Percentiles rank a stretch among this genome's conserved stretches.
Evolutionary conservation across 2,888 invertebrate genomes (phyloP).

Genomic region (Leptinotarsa tumamoca): DNA sequence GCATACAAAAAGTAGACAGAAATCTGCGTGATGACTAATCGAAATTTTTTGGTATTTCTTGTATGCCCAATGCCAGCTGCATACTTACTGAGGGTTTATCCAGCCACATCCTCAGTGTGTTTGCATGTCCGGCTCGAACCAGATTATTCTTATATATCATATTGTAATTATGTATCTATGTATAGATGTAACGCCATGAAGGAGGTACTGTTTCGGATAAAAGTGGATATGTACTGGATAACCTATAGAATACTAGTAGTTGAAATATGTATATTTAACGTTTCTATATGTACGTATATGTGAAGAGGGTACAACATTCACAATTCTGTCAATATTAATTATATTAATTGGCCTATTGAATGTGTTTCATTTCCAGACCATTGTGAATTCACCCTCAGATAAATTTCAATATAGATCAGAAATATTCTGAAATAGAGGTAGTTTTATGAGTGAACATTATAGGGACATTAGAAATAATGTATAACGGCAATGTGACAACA

Average conservation of each 20-base stretch:
- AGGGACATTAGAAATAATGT: too few relatives aligned
- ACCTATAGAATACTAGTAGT: conserved; percentile 38
- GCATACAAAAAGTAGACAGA: conserved; percentile 1
- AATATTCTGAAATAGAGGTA: too few relatives aligned
- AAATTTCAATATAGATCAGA: too few relatives aligned
- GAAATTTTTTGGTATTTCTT: not conserved
- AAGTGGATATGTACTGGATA: not conserved
- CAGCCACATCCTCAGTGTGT: conserved; percentile 81
- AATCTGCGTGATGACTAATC: not conserved
- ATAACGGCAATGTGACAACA: too few relatives aligned
- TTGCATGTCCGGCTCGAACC: conserved; percentile 60
- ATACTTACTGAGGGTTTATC: conserved; percentile 77
- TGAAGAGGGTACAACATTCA: conserved; percentile 67
- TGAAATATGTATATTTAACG: conserved; percentile 49
- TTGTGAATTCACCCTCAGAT: too few relatives aligned
- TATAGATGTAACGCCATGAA: conserved; percentile 59
- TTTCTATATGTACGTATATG: conserved; percentile 60
- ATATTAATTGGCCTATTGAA: conserved; percentile 67
- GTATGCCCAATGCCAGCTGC: conserved; percentile 64
- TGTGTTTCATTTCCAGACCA: conserved; percentile 43
- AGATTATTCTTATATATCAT: conserved; percentile 48
- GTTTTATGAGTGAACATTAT: too few relatives aligned
- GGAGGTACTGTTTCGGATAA: conserved; percentile 32
- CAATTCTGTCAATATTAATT: conserved; percentile 67
- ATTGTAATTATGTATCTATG: conserved; percentile 64